These are phyloP conservation scores for Ellobius talpinus DNA, from an alignment of 2,113 vertebrate species.

Conservation along the genomic window DNA sequence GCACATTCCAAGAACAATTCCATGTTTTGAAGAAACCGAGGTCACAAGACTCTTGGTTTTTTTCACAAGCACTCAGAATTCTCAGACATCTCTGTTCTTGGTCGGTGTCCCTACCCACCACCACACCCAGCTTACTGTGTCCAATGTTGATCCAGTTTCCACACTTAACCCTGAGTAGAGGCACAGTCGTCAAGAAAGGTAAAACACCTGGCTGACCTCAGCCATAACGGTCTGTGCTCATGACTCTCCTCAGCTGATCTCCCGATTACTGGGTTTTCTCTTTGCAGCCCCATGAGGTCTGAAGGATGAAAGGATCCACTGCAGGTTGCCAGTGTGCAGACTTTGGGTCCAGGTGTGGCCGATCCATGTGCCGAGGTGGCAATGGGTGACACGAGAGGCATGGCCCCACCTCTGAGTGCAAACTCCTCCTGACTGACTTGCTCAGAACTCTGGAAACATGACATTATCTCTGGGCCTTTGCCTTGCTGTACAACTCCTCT, in stretches of 20 bases:
- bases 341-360: too few relatives aligned
- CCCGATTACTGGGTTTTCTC: background rate
- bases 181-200: background rate
- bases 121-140: background rate
- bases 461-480: background rate
- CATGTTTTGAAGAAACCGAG: background rate
- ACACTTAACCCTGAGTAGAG: background rate
- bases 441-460: background rate
- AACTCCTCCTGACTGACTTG: background rate
- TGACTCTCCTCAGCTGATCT: background rate
- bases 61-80: background rate
- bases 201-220: background rate
- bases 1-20: background rate
- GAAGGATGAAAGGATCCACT: background rate
- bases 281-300: accelerated
- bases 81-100: background rate
- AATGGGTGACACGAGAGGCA: too few relatives aligned
- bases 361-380: background rate
- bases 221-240: background rate
- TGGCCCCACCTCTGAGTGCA: accelerated
- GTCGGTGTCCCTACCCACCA: background rate
- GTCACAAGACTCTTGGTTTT: background rate
- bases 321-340: background rate
- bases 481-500: background rate
- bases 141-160: background rate